Evolutionary conservation across 1,140 invertebrate genomes (phyloP).

Genomic region (Ditylenchus dipsaci): DNA sequence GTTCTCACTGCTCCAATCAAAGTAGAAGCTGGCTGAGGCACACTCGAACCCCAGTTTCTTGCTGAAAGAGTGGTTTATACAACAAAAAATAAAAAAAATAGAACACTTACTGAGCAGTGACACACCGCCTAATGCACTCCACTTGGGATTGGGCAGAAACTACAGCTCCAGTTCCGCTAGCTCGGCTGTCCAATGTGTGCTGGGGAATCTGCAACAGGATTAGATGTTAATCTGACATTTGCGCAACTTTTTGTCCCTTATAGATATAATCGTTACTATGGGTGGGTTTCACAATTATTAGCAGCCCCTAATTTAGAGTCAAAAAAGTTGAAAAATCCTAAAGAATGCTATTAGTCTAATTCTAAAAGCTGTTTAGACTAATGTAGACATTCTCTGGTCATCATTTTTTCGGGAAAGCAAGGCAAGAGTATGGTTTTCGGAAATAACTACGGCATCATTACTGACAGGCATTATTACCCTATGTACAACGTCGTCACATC

Average conservation of each 20-base stretch:
- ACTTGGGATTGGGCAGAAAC: conserved; percentile 36
- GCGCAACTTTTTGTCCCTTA: too few relatives aligned
- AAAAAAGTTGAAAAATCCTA: too few relatives aligned
- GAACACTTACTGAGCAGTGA: conserved; percentile 21
- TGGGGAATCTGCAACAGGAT: conserved; percentile 25
- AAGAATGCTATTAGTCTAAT: too few relatives aligned
- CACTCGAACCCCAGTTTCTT: conserved; percentile 35
- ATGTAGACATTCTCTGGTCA: too few relatives aligned
- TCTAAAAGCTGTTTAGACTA: too few relatives aligned
- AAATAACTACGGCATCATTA: too few relatives aligned
- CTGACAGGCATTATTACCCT: neutral
- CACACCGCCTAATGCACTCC: conserved; percentile 32
- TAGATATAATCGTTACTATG: too few relatives aligned
- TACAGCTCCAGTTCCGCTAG: conserved; percentile 32
- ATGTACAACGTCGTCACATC: conserved; percentile 41
- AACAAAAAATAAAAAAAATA: neutral
- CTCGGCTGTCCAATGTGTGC: conserved; percentile 29
- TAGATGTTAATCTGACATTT: too few relatives aligned
- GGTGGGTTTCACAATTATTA: too few relatives aligned
- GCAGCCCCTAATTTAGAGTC: too few relatives aligned
- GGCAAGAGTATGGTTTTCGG: too few relatives aligned
- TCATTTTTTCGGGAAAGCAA: too few relatives aligned
- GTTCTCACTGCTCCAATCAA: conserved; percentile 37
- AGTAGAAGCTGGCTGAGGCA: conserved; percentile 33
- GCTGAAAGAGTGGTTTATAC: conserved; percentile 14